Percentiles rank a stretch among this genome's conserved stretches.
These are phyloP conservation scores for Agraylea sexmaculata DNA, from an alignment of 1,140 invertebrate species.

Conservation along the genomic window DNA sequence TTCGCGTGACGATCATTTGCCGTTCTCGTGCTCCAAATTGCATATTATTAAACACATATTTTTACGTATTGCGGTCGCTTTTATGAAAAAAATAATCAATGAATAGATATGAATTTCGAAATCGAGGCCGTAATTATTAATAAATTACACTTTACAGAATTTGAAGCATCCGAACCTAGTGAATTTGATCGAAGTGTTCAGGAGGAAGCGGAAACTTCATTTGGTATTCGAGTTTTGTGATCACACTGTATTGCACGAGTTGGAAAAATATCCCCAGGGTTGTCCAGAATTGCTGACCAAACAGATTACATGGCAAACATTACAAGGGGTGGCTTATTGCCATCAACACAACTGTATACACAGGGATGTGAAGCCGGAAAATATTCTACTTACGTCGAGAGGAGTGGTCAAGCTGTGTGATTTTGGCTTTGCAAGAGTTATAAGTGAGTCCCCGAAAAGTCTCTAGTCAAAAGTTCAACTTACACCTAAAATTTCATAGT, in stretches of 20 bases:
- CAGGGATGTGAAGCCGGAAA: slow-evolving; percentile 97
- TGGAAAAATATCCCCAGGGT: slow-evolving; percentile 81
- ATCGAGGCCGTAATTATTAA: not conserved
- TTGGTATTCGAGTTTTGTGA: slow-evolving; percentile 99
- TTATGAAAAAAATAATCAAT: too few species aligned
- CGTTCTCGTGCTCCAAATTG: too few species aligned
- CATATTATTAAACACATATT: too few species aligned
- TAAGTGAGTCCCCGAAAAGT: too few species aligned
- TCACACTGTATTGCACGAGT: slow-evolving; percentile 88
- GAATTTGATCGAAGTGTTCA: slow-evolving; percentile 95
- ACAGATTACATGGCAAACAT: slow-evolving; percentile 89
- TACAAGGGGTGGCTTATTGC: slow-evolving; percentile 91
- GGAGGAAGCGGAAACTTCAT: slow-evolving; percentile 90
- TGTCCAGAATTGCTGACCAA: slow-evolving; percentile 80
- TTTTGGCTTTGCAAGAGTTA: slow-evolving; percentile 95
- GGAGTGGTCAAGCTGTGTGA: slow-evolving; percentile 96
- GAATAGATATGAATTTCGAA: too few species aligned
- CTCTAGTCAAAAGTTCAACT: too few species aligned
- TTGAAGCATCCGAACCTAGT: slow-evolving; percentile 97
- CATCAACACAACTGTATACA: slow-evolving; percentile 95
- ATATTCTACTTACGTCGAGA: slow-evolving; percentile 89
- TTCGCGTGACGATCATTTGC: too few species aligned
- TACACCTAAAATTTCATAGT: too few species aligned
- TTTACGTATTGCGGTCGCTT: too few species aligned
- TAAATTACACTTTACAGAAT: slow-evolving; percentile 55